phyloP scores from a whole-genome alignment of 2,797 vertebrate species.

The Rhyacichthys aspro region DNA sequence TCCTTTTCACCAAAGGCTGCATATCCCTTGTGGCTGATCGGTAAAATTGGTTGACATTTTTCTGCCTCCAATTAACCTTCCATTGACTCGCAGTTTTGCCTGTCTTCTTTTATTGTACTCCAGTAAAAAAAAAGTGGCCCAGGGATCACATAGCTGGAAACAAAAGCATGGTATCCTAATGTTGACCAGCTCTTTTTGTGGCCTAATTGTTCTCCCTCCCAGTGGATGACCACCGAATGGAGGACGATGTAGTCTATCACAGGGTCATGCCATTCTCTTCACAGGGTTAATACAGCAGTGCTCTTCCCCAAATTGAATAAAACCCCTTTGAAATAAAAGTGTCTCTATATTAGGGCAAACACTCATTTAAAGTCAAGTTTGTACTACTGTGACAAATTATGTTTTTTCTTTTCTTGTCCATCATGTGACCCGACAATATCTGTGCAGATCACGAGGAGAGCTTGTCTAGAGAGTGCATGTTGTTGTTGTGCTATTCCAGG shows the following conservation, averaged over 20 bases:
- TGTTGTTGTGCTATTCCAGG: conserved; percentile 1
- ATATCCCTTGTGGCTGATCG: conserved; percentile 76
- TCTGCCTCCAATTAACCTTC: conserved; percentile 83
- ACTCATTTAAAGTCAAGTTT: neutral
- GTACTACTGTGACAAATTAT: neutral
- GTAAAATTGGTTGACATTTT: conserved; percentile 81
- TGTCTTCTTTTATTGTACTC: conserved; percentile 79
- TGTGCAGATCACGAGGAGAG: conserved; percentile 2
- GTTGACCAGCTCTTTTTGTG: conserved; percentile 59
- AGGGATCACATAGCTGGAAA: conserved; percentile 46
- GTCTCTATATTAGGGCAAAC: conserved; percentile 30
- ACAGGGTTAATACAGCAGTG: conserved; percentile 57
- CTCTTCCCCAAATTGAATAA: conserved; percentile 45
- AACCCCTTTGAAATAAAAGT: conserved; percentile 38
- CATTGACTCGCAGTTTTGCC: conserved; percentile 78
- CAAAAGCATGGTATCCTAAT: conserved; percentile 55
- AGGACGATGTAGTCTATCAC: conserved; percentile 49
- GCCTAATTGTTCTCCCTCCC: conserved; percentile 68
- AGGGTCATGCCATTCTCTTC: conserved; percentile 55
- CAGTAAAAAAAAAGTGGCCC: conserved; percentile 38
- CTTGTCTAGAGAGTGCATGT: conserved; percentile 8
- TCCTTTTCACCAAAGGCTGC: conserved; percentile 70
- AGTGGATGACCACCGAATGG: conserved; percentile 57
- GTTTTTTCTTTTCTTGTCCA: neutral
- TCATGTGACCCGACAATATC: neutral